Percentiles rank a stretch among this genome's conserved stretches.
These are phyloP conservation scores for Scelioninae gen. 1 DNA, from an alignment of 2,888 invertebrate species.

Conservation along the genomic window DNA sequence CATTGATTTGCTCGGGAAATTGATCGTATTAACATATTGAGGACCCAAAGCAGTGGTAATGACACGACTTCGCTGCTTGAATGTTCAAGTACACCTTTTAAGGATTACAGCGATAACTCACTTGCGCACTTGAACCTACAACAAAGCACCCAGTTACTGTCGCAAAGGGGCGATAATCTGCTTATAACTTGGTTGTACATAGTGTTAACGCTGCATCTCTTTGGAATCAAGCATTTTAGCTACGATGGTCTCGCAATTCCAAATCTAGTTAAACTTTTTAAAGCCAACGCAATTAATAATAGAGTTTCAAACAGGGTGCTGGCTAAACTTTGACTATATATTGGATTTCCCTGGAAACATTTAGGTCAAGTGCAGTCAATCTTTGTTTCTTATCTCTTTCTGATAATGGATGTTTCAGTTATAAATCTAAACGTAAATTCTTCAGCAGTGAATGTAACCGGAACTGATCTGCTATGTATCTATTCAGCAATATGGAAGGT, in stretches of 20 bases:
- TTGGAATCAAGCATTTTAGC: background rate
- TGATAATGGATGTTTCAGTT: too few relatives aligned
- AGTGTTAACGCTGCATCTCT: background rate
- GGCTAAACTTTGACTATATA: background rate
- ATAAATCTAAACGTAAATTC: too few relatives aligned
- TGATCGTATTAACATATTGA: constrained; percentile 17
- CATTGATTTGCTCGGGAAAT: constrained; percentile 19
- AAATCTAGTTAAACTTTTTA: background rate
- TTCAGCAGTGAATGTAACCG: too few relatives aligned
- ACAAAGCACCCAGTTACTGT: background rate
- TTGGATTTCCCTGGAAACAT: background rate
- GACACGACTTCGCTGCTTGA: too few relatives aligned
- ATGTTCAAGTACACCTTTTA: background rate
- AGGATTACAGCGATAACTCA: constrained; percentile 1
- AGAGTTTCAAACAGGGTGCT: background rate
- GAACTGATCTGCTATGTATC: too few relatives aligned
- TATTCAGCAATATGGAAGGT: too few relatives aligned
- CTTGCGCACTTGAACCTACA: background rate
- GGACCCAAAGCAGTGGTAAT: too few relatives aligned
- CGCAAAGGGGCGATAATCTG: constrained; percentile 4
- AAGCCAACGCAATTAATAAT: background rate
- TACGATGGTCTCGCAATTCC: background rate
- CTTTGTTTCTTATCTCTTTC: too few relatives aligned
- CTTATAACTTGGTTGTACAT: constrained; percentile 10
- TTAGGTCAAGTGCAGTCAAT: too few relatives aligned